phyloP scores from a whole-genome alignment of 2,888 invertebrate genomes.

The Matsumyia berberina region DNA sequence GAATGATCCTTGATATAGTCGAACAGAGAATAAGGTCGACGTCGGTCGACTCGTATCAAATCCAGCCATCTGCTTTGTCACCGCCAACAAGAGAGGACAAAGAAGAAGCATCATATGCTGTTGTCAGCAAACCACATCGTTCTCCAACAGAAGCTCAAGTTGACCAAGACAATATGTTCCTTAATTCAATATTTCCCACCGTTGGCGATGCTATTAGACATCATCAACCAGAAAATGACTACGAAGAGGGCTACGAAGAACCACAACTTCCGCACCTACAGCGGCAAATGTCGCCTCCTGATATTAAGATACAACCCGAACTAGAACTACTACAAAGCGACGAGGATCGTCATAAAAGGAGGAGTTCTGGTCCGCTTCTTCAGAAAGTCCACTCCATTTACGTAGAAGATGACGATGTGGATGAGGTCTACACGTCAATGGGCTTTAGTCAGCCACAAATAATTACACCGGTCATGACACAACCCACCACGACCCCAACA shows the following conservation, averaged over 20 bases:
- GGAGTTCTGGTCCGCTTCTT: conserved; percentile 80
- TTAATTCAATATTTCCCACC: conserved; percentile 78
- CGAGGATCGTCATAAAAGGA: conserved; percentile 84
- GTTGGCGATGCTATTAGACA: conserved; percentile 77
- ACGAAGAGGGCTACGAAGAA: conserved; percentile 57
- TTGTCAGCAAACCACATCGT: conserved; percentile 62
- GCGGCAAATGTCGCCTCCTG: conserved; percentile 25
- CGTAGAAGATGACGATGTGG: conserved; percentile 78
- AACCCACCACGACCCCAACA: conserved; percentile 14
- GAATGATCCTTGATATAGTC: conserved; percentile 55
- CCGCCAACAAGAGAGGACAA: conserved; percentile 76
- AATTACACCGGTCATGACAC: conserved; percentile 23
- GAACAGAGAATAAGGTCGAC: conserved; percentile 55
- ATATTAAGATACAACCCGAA: conserved; percentile 61
- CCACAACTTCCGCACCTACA: neutral
- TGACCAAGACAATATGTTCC: conserved; percentile 67
- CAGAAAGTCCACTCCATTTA: conserved; percentile 79
- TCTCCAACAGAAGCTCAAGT: conserved; percentile 38
- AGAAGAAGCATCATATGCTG: conserved; percentile 76
- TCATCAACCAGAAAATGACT: conserved; percentile 67
- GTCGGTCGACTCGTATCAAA: conserved; percentile 62
- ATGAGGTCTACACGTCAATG: conserved; percentile 44
- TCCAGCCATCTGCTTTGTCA: conserved; percentile 58
- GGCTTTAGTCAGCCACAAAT: conserved; percentile 56
- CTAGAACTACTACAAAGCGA: conserved; percentile 64